Evolutionary conservation across 2,113 vertebrate species (phyloP).

Genomic region (Chloebia gouldiae): DNA sequence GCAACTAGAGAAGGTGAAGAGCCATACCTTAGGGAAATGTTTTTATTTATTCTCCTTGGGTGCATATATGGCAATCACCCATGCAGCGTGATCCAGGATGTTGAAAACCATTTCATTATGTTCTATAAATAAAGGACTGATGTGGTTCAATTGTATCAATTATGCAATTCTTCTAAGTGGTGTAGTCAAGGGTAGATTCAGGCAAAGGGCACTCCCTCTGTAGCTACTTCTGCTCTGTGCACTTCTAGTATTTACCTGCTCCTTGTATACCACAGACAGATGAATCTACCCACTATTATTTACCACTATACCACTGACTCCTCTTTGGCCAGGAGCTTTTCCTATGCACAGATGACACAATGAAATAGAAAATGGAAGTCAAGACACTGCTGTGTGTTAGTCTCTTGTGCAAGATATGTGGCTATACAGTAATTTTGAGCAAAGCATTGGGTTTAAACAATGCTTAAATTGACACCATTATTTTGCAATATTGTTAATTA

Average conservation of each 20-base stretch:
- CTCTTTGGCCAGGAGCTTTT: conserved; percentile 20
- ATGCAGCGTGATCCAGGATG: conserved; percentile 11
- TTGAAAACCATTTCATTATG: conserved; percentile 63
- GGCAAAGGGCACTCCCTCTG: conserved; percentile 54
- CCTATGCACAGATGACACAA: conserved; percentile 11
- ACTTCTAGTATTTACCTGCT: conserved; percentile 23
- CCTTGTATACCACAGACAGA: neutral
- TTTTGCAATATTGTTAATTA: conserved; percentile 60
- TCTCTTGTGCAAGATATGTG: conserved; percentile 39
- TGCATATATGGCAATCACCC: conserved; percentile 28
- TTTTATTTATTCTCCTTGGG: conserved; percentile 41
- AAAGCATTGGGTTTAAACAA: conserved; percentile 39
- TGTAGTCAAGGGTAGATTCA: conserved; percentile 33
- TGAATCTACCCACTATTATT: conserved; percentile 17
- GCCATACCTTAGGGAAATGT: conserved; percentile 18
- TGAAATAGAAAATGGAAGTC: conserved; percentile 39
- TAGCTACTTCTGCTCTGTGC: neutral
- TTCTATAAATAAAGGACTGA: conserved; percentile 62
- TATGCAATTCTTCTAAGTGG: conserved; percentile 55
- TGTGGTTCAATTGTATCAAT: conserved; percentile 64
- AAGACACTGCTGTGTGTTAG: neutral
- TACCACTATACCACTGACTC: conserved; percentile 9
- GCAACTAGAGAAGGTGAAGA: neutral
- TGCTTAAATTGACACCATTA: conserved; percentile 56
- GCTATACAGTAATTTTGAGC: conserved; percentile 26